Evolutionary conservation across 2,113 vertebrate genomes (phyloP).

Genomic region (Prunella fulvescens): DNA sequence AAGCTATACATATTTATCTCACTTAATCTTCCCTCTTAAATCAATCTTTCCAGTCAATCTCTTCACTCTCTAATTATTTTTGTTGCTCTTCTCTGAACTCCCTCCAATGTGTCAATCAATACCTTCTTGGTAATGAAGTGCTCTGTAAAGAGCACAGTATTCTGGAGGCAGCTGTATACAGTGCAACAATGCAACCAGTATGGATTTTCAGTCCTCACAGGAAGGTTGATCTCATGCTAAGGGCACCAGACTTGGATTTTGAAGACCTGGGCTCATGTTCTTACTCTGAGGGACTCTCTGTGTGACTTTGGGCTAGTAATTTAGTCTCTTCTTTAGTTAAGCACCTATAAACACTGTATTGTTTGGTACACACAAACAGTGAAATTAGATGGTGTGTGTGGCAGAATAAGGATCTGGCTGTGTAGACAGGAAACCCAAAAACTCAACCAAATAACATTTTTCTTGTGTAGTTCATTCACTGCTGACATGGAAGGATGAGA

Average conservation of each 20-base stretch:
- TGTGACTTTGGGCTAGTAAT: background rate
- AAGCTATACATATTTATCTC: conserved; percentile 60
- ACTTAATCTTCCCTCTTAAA: conserved; percentile 62
- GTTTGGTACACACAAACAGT: background rate
- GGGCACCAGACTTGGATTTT: background rate
- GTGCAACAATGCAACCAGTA: background rate
- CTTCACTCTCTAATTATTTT: conserved; percentile 66
- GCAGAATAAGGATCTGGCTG: background rate
- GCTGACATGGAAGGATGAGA: fast-evolving
- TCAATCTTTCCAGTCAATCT: conserved; percentile 66
- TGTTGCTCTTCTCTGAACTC: conserved; percentile 65
- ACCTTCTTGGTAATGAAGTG: conserved; percentile 57
- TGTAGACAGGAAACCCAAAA: background rate
- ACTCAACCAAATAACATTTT: background rate
- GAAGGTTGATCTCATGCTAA: conserved; percentile 1
- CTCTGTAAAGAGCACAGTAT: background rate
- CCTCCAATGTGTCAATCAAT: conserved; percentile 64
- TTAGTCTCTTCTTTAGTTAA: background rate
- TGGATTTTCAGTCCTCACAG: conserved; percentile 40
- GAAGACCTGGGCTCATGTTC: background rate
- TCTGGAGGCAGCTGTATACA: conserved; percentile 14
- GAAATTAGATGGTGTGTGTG: background rate
- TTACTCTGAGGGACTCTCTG: background rate
- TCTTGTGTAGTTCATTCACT: background rate
- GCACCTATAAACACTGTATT: background rate